These are phyloP conservation scores for Octopus bimaculoides DNA, from an alignment of 1,140 invertebrate genomes.

Conservation along the genomic window DNA sequence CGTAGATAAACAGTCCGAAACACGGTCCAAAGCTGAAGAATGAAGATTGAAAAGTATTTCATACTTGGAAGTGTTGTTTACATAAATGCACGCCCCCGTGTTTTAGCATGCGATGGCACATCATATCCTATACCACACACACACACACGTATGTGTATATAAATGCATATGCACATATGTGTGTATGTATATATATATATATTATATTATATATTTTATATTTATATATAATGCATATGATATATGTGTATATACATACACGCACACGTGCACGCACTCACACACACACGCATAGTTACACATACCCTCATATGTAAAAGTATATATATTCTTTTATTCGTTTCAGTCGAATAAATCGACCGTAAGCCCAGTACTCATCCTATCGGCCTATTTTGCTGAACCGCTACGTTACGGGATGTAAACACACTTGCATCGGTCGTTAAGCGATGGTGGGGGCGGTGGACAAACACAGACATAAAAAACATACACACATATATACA, in stretches of 20 bases:
- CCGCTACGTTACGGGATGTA: no score
- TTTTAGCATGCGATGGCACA: constrained; percentile 13
- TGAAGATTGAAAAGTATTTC: neutral
- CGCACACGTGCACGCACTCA: no score
- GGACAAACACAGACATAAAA: no score
- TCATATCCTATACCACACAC: neutral
- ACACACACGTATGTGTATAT: neutral
- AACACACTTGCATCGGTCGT: no score
- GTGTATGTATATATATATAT: neutral
- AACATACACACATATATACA: no score
- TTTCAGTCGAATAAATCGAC: neutral
- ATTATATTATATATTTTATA: neutral
- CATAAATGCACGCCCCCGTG: constrained; percentile 15
- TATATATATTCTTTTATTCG: neutral
- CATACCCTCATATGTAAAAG: neutral
- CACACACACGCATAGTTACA: neutral
- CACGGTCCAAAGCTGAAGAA: neutral
- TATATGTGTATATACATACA: neutral
- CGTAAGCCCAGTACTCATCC: neutral
- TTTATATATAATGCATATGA: neutral
- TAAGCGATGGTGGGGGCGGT: no score
- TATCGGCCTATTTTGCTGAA: neutral
- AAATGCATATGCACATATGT: neutral
- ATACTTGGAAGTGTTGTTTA: constrained; percentile 14
- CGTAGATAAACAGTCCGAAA: constrained; percentile 14